Base-by-base conservation (phyloP, 2,113 vertebrate genomes). In the Oncorhynchus masou region DNA sequence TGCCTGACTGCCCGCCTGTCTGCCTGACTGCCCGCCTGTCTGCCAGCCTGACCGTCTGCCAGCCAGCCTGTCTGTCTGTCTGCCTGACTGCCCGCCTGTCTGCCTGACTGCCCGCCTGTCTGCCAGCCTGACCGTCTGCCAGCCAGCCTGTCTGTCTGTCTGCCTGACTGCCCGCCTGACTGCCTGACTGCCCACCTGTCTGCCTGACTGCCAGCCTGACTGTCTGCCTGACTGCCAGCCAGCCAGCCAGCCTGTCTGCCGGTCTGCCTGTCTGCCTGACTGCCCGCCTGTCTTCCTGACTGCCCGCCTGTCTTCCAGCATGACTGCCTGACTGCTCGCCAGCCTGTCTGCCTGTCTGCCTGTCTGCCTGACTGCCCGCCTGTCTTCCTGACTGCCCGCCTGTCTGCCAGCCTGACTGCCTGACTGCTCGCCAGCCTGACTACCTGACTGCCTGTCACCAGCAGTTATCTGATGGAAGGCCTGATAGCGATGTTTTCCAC, bases 351-450 rank as follows among this genome's bases (percentile, higher is more conserved):
- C n/a, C n/a, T n/a, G n/a, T n/a, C n/a, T n/a, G n/a, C n/a, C n/a
- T n/a, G n/a, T n/a, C n/a, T n/a, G n/a, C n/a, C n/a, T n/a, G n/a
- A n/a, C n/a, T n/a, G n/a, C n/a, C n/a, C n/a, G n/a, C n/a, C n/a
- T n/a, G n/a, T n/a, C n/a, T n/a, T n/a, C n/a, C n/a, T n/a, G n/a
- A n/a, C n/a, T n/a, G n/a, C n/a, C n/a, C n/a, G n/a, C n/a, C n/a
- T 49, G 11, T 0, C 12, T 7, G 12, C 0, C 19, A 11, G 59
- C 16, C 7, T n/a, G 57, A 1, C 15, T n/a, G 57, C 3, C 31
- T 31, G 31, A 5, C 71, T 73, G 29, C 13, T 12, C 34, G 54
- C n/a, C 94, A 31, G 2, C 6, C 71, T 73, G 34, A 6, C 24
- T 62, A 29, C 34, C 68, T 77, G 51, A 64, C 39, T 45, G 39